Percentiles rank a stretch among this genome's conserved stretches.
These are phyloP conservation scores for Bombus huntii DNA, from an alignment of 1,140 invertebrate species.

Conservation along the genomic window DNA sequence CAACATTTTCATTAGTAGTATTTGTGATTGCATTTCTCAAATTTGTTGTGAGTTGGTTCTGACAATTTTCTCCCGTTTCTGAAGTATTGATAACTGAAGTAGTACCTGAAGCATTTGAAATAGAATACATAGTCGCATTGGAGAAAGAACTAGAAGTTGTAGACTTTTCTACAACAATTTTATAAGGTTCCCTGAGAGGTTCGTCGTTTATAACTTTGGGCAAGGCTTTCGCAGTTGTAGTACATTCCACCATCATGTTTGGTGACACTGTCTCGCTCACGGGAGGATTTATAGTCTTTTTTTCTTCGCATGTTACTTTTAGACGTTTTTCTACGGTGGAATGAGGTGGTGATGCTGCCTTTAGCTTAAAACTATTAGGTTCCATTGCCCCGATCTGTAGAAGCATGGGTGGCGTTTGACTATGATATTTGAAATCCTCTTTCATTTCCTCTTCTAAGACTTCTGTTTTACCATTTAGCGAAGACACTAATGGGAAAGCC, in stretches of 20 bases:
- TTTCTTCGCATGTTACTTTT: constrained; percentile 53
- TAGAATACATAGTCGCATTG: constrained; percentile 28
- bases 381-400: constrained; percentile 86
- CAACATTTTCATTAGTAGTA: constrained; percentile 24
- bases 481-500: constrained; percentile 89
- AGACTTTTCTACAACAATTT: constrained; percentile 72
- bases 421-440: constrained; percentile 82
- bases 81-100: constrained; percentile 28
- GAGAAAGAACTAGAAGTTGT: constrained; percentile 33
- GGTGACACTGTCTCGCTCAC: constrained; percentile 25
- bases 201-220: constrained; percentile 77
- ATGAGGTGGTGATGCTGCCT: constrained; percentile 57
- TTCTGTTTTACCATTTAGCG: constrained; percentile 84
- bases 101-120: constrained; percentile 34
- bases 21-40: constrained; percentile 40
- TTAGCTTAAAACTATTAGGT: constrained; percentile 82
- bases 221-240: constrained; percentile 65
- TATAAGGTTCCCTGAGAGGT: constrained; percentile 76
- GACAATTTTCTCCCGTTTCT: constrained; percentile 12
- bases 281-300: constrained; percentile 32
- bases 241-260: constrained; percentile 44
- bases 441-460: constrained; percentile 84
- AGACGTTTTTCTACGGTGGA: constrained; percentile 55
- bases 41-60: constrained; percentile 46
- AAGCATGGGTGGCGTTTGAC: constrained; percentile 85